A percentile compares a stretch with the other conserved stretches of the same genome.
Conservation (phyloP, 2,888 invertebrate genomes). For the Mythimna albipuncta region DNA sequence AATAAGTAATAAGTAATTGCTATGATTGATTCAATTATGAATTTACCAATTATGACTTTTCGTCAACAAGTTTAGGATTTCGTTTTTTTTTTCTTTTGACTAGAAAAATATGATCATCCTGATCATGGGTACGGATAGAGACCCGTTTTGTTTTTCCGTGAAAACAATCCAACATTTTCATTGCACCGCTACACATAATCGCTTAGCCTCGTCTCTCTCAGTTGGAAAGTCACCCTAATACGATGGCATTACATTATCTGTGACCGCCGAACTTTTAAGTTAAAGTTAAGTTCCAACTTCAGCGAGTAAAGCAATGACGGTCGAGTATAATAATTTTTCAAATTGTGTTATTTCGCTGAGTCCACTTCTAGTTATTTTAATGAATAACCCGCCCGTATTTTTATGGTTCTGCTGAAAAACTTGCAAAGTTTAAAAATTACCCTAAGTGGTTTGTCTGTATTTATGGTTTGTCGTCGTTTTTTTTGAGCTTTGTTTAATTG, state of each 20-base stretch:
- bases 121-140: too few species aligned
- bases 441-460: conserved; percentile 44
- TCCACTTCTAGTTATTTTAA: conserved; percentile 73
- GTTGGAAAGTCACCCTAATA: conserved; percentile 6
- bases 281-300: conserved; percentile 53
- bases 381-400: conserved; percentile 71
- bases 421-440: conserved; percentile 53
- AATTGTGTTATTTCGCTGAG: conserved; percentile 75
- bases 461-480: conserved; percentile 18
- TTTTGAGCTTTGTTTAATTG: conserved; percentile 16
- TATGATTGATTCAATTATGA: too few species aligned
- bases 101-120: too few species aligned
- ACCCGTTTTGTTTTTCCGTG: too few species aligned
- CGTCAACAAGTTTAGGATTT: too few species aligned
- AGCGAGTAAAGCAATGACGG: conserved; percentile 59
- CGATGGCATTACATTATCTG: conserved; percentile 52
- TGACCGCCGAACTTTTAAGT: conserved; percentile 62
- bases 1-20: too few species aligned
- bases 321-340: conserved; percentile 74
- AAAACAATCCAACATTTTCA: background rate
- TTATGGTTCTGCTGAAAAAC: conserved; percentile 60
- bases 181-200: background rate
- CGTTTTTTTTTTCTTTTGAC: too few species aligned
- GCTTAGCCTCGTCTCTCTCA: background rate
- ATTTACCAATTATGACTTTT: too few species aligned